Base-by-base conservation (phyloP, 2,797 vertebrate genomes). In the Manis pentadactyla region DNA sequence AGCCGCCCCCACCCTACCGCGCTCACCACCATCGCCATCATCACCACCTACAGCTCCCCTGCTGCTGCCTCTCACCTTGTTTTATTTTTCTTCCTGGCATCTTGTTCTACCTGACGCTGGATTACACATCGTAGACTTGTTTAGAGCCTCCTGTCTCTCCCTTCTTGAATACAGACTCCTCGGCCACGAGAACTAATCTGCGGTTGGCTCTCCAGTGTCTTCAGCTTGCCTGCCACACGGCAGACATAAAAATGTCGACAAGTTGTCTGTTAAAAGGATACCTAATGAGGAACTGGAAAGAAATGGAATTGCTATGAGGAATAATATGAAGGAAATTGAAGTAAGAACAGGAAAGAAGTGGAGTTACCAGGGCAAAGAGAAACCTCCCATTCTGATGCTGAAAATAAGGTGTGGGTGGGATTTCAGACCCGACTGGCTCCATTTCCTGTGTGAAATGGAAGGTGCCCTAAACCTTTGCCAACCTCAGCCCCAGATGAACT, bases 51-150 rank as follows among this genome's bases (percentile, higher is more conserved):
- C 23, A 37, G 21, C 7, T 39, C 23, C 3, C 31, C 14, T 27
- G 29, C 7, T 3, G 1, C 5, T n/a, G 5, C 12, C 51, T n/a
- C 14, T 18, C 1, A 37, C 4, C 21, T 42, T 73, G 8, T 6
- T 77, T 19, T 42, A 27, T 3, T 23, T 42, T 57, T 91, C 37
- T 31, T 15, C 29, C 10, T 6, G 31, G 25, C 21, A 39, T 31
- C 66, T 57, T 57, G 15, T 4, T 3, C 6, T 21, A 3, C 4
- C 23, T 27, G 4, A 11, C 57, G 6, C 4, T 39, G 27, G 3
- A 12, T 83, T 49, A 46, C 5, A 18, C 27, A 34, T n/a, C 18
- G 25, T 15, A 46, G 71, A 34, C 12, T 31, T 55, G 1, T 61
- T 55, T 37, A 79, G 18, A 64, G 29, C 4, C 66, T 31, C 31